Evolutionary conservation across 2,113 vertebrate genomes (phyloP).

Genomic region (Cnemophilus loriae): DNA sequence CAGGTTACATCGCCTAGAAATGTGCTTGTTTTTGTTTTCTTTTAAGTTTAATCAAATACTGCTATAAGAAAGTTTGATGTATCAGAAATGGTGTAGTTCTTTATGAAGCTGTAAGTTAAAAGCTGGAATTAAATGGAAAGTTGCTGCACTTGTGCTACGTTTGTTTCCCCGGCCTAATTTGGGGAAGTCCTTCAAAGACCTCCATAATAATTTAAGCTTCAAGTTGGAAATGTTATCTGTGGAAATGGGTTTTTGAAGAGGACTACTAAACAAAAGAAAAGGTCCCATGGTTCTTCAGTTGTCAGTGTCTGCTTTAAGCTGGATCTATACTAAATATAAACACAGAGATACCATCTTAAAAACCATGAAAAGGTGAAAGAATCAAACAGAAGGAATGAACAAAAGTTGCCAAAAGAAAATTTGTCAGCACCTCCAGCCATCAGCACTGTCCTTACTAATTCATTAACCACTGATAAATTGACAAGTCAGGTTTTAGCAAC

Average conservation of each 20-base stretch:
- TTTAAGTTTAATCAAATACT: background rate
- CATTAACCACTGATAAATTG: background rate
- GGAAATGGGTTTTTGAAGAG: background rate
- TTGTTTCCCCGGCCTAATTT: background rate
- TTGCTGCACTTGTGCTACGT: background rate
- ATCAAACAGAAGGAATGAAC: background rate
- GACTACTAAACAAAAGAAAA: background rate
- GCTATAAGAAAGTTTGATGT: background rate
- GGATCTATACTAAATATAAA: background rate
- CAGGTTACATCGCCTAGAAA: background rate
- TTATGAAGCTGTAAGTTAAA: background rate
- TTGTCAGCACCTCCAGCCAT: background rate
- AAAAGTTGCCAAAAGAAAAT: background rate
- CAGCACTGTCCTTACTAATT: background rate
- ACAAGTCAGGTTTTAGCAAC: background rate
- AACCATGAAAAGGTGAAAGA: background rate
- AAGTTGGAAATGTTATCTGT: background rate
- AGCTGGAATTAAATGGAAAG: background rate
- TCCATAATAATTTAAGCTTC: background rate
- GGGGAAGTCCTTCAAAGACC: background rate
- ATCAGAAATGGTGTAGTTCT: background rate
- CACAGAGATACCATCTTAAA: background rate
- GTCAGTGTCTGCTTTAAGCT: background rate
- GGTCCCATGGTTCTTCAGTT: background rate
- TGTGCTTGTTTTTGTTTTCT: background rate